Conservation (phyloP, 2,797 vertebrate species). For the Tympanoctomys barrerae region DNA sequence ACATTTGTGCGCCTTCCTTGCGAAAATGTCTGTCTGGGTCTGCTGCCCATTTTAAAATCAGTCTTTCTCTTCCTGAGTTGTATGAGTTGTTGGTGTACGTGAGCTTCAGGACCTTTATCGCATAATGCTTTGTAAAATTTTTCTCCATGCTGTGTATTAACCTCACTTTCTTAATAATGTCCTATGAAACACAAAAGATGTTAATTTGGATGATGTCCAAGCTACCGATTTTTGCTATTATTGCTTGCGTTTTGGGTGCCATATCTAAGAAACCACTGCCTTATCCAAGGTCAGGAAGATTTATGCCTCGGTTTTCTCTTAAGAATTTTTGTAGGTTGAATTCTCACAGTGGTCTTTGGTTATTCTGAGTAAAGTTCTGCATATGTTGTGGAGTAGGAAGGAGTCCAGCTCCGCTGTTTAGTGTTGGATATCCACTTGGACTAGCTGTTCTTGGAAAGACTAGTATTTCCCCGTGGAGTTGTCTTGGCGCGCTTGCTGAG, state of each 20-base stretch:
- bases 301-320: background rate
- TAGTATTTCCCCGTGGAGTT: background rate
- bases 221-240: background rate
- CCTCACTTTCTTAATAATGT: slow-evolving; percentile 4
- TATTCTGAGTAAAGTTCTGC: background rate
- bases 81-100: slow-evolving; percentile 1
- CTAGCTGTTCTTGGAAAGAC: background rate
- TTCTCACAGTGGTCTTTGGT: background rate
- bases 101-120: background rate
- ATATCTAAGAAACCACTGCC: background rate
- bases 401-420: background rate
- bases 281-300: background rate
- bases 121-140: background rate
- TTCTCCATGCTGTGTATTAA: background rate
- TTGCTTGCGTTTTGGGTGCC: background rate
- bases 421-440: background rate
- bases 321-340: background rate
- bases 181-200: background rate
- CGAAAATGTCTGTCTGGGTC: background rate
- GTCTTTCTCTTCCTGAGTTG: slow-evolving; percentile 39
- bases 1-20: background rate
- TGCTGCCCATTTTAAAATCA: background rate
- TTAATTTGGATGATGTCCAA: background rate
- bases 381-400: background rate
- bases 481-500: background rate